Conservation (phyloP, 53 echinoderm and acorn worm genomes). For the Echinometra lucunter region DNA sequence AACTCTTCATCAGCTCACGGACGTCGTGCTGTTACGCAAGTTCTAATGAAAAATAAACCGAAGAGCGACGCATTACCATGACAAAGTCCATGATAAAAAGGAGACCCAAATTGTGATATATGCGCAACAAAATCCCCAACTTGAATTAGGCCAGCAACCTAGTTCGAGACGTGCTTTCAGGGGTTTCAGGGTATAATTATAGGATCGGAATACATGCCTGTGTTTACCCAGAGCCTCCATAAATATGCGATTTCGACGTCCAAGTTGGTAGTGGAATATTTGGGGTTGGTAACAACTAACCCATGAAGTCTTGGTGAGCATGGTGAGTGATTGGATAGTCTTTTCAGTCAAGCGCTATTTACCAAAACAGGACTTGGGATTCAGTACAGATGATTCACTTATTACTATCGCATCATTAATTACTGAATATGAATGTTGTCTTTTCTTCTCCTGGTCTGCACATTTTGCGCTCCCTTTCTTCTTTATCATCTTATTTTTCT, state of each 20-base stretch:
- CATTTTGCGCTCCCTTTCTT: background rate
- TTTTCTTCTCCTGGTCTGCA: too few species aligned
- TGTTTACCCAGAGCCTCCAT: conserved; percentile 21
- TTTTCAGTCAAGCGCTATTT: background rate
- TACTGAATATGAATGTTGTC: background rate
- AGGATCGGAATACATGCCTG: conserved; percentile 7
- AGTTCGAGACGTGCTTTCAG: background rate
- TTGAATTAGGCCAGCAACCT: conserved; percentile 53
- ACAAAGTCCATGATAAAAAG: background rate
- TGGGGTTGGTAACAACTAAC: conserved; percentile 30
- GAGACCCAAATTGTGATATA: conserved; percentile 20
- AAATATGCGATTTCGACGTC: conserved; percentile 45
- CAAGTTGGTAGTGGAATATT: conserved; percentile 15
- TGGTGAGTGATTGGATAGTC: conserved; percentile 24
- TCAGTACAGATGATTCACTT: background rate
- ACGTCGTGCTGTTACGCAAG: background rate
- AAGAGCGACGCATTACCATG: background rate
- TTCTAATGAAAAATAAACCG: background rate
- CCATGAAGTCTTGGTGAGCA: conserved; percentile 18
- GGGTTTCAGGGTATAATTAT: background rate
- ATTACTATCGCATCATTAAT: background rate
- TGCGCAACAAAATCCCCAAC: background rate
- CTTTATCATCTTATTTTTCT: background rate
- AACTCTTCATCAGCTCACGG: background rate
- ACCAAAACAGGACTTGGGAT: background rate